Evolutionary conservation across 2,113 vertebrate species (phyloP).

Genomic region (Diadophis punctatus): DNA sequence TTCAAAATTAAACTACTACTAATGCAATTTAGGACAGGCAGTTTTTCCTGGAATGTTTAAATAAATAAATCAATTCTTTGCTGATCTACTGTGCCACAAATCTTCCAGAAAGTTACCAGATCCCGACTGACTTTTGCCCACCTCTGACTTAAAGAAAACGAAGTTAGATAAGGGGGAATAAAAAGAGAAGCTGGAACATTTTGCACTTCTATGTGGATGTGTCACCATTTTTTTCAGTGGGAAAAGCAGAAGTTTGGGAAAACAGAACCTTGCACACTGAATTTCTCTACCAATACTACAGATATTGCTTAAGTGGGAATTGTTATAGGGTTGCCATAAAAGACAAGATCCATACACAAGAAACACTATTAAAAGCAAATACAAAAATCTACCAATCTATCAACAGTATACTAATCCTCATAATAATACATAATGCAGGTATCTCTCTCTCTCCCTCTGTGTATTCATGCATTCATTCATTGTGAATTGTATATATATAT

Average conservation of each 20-base stretch:
- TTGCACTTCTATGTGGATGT: not conserved
- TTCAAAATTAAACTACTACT: not conserved
- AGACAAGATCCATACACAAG: not conserved
- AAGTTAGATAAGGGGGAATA: not conserved
- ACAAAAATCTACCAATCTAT: not conserved
- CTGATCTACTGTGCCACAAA: not conserved
- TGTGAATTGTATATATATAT: too few relatives aligned
- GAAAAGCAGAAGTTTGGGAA: not conserved
- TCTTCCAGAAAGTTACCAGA: not conserved
- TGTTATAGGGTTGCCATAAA: not conserved
- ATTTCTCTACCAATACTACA: not conserved
- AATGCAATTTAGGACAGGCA: not conserved
- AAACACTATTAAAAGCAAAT: not conserved
- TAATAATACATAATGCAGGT: not conserved
- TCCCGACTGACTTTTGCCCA: not conserved
- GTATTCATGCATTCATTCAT: too few relatives aligned
- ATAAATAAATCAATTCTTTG: not conserved
- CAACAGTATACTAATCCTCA: not conserved
- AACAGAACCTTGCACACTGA: not conserved
- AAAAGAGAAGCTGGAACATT: not conserved
- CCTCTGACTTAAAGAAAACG: not conserved
- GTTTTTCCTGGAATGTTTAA: not conserved
- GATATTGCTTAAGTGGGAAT: not conserved
- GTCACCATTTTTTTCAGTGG: not conserved
- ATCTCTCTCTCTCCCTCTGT: not conserved